phyloP scores from a whole-genome alignment of 2,888 invertebrate species.

The Subacronicta megacephala region DNA sequence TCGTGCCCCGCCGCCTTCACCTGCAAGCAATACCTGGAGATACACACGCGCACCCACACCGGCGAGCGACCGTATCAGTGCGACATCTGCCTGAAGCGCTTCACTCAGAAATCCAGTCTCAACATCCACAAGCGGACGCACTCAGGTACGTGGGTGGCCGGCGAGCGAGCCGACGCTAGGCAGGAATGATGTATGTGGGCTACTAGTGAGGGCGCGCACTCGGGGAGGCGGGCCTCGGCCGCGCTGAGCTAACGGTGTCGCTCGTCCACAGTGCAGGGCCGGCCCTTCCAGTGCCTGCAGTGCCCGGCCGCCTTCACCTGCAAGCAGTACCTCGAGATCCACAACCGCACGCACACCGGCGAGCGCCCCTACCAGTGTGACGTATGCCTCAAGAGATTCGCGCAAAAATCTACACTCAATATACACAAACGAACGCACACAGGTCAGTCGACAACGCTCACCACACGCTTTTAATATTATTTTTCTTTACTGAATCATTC shows the following conservation, averaged over 20 bases:
- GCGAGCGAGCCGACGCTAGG: constrained; percentile 54
- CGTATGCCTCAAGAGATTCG: constrained; percentile 94
- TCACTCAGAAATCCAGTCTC: constrained; percentile 95
- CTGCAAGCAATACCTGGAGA: constrained; percentile 90
- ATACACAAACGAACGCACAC: constrained; percentile 95
- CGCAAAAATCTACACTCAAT: constrained; percentile 95
- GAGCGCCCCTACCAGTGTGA: constrained; percentile 92
- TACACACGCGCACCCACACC: constrained; percentile 91
- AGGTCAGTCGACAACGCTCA: constrained; percentile 74
- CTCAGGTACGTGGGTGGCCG: constrained; percentile 87
- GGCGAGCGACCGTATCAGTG: constrained; percentile 91
- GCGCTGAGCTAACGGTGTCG: constrained; percentile 55
- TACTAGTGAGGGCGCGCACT: constrained; percentile 61
- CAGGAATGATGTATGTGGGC: constrained; percentile 73
- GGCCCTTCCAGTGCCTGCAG: constrained; percentile 90
- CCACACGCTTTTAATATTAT: constrained; percentile 28
- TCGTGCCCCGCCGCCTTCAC: constrained; percentile 90
- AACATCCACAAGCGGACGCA: constrained; percentile 95
- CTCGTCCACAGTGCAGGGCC: constrained; percentile 87
- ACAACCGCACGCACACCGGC: constrained; percentile 89
- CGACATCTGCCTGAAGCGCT: constrained; percentile 94
- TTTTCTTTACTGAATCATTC: constrained; percentile 36
- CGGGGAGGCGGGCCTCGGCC: constrained; percentile 56
- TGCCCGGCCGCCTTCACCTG: constrained; percentile 90
- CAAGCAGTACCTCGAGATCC: constrained; percentile 89